These are phyloP conservation scores for Onychomys leucogaster DNA, from an alignment of 2,797 vertebrate species.

Conservation along the genomic window DNA sequence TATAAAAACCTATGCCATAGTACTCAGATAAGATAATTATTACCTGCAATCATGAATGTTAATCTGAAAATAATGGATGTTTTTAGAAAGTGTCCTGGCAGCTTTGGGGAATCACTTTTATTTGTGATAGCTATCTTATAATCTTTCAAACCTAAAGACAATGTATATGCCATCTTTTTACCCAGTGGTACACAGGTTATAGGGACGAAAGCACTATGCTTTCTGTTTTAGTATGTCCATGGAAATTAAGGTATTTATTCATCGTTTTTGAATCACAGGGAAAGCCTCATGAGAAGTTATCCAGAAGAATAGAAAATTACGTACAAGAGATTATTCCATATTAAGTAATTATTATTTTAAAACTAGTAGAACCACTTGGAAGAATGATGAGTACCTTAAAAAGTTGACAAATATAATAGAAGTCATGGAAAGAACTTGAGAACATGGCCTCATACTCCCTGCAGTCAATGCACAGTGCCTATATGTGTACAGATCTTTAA, in stretches of 20 bases:
- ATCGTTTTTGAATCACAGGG: slow-evolving; percentile 7
- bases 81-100: background rate
- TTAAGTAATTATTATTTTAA: background rate
- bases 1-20: background rate
- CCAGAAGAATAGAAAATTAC: background rate
- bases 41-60: background rate
- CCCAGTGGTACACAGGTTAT: background rate
- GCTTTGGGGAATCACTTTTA: slow-evolving; percentile 12
- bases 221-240: background rate
- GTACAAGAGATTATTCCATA: background rate
- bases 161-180: background rate
- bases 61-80: background rate
- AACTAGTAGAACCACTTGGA: background rate
- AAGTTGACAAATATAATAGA: background rate
- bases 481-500: background rate
- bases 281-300: background rate
- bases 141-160: background rate
- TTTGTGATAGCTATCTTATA: background rate
- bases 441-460: background rate
- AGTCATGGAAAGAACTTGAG: background rate
- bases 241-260: background rate
- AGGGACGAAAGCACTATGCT: background rate
- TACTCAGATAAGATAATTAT: background rate
- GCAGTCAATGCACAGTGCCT: background rate
- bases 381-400: background rate